Evolutionary conservation across 2,888 invertebrate genomes (phyloP).

Genomic region (Trissoscelio sp.): DNA sequence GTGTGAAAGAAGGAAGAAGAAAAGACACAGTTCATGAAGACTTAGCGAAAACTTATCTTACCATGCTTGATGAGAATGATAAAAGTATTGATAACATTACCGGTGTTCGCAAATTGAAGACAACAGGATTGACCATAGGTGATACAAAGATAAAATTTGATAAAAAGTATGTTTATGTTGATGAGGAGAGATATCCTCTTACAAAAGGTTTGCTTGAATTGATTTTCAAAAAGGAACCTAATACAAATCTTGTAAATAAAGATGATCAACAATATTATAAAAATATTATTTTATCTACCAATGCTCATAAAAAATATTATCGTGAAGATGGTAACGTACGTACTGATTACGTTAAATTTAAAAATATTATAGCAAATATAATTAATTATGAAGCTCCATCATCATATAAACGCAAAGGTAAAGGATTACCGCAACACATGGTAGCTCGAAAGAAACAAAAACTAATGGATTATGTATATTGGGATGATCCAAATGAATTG

Average conservation of each 20-base stretch:
- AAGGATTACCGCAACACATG: slow-evolving; percentile 3
- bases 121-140: slow-evolving; percentile 21
- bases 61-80: slow-evolving; percentile 22
- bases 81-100: slow-evolving; percentile 24
- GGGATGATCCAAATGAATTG: slow-evolving; percentile 66
- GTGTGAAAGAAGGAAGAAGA: background rate
- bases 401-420: slow-evolving; percentile 1
- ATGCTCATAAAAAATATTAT: slow-evolving; percentile 65
- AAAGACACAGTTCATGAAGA: background rate
- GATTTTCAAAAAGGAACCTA: slow-evolving; percentile 24
- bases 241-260: background rate
- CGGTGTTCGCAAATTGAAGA: slow-evolving; percentile 35
- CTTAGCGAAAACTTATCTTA: slow-evolving; percentile 8
- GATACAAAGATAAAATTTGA: slow-evolving; percentile 24
- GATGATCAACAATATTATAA: slow-evolving; percentile 46
- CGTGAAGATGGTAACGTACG: background rate
- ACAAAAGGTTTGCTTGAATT: slow-evolving; percentile 20
- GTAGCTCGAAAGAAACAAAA: slow-evolving; percentile 3
- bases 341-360: slow-evolving; percentile 1
- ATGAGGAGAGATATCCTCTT: slow-evolving; percentile 17
- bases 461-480: slow-evolving; percentile 60
- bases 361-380: slow-evolving; percentile 21
- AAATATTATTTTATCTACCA: slow-evolving; percentile 57
- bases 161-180: background rate
- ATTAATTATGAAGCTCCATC: slow-evolving; percentile 5